Base-by-base conservation (phyloP, 2,113 vertebrate genomes). In the Nettapus auritus region DNA sequence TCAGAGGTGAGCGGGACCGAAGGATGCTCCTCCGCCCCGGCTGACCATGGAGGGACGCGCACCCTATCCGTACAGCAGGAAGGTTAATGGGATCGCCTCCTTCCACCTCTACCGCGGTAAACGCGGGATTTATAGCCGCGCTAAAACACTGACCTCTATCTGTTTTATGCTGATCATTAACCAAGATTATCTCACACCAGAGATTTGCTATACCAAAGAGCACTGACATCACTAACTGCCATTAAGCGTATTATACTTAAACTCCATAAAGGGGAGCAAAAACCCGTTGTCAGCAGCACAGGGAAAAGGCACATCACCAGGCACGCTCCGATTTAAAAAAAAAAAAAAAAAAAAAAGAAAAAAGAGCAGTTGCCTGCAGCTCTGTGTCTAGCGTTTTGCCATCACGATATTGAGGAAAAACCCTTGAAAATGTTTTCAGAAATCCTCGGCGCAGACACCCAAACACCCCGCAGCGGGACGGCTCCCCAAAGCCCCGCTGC, bases 151-250 rank as follows among this genome's bases (percentile, higher is more conserved):
- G 98, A 98, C 98, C 97, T 97, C 97, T 97, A 89, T 94, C 97
- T 95, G 94, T 93, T 98, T 97, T 97, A 96, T 97, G 97, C 97
- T 97, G 97, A 96, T 98, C 97, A 97, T 98, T 98, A 98, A 97
- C 97, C 88, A 86, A 96, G 97, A 97, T 97, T 96, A 97, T 97
- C 97, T 97, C 96, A 95, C 98, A 89, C 97, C 93, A 91, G 97
- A 98, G 97, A 97, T 97, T 97, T 96, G 96, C 96, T 82, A 94
- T 91, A 97, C 78, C 87, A 96, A 96, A 96, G 97, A 97, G 96
- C 98, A 96, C 87, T 96, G 98, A 96, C 97, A 97, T 97, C 97
- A 91, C 97, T 96, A 94, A 97, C 97, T 93, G 93, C 97, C 96
- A 83, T 96, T 96, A 97, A 97, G 93, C 91, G 89, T 94, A 91